A percentile compares a stretch with the other conserved stretches of the same genome.
Conservation (phyloP, 2,113 vertebrate genomes). For the Larimichthys crocea region DNA sequence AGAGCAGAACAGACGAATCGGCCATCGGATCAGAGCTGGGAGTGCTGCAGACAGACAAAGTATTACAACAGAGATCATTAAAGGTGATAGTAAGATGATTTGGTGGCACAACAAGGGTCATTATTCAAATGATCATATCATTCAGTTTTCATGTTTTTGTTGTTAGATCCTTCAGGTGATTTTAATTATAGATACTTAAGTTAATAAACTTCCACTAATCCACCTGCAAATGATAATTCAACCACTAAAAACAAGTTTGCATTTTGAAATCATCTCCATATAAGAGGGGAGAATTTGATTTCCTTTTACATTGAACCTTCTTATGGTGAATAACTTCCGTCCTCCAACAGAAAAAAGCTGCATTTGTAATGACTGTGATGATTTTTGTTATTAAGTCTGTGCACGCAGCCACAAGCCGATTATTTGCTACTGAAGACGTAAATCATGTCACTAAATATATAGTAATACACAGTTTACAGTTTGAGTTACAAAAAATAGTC, state of each 20-base stretch:
- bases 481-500: background rate
- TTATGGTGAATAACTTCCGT: background rate
- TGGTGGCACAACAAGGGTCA: no score
- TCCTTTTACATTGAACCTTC: background rate
- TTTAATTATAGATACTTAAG: no score
- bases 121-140: no score
- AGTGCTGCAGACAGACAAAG: slow-evolving; percentile 61
- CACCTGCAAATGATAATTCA: background rate
- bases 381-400: background rate
- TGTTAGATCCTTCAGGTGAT: no score
- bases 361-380: no score
- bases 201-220: background rate
- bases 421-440: background rate
- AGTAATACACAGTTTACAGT: no score
- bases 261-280: background rate
- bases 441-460: background rate
- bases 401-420: background rate
- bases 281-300: background rate
- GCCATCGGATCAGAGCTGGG: slow-evolving; percentile 78
- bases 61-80: background rate
- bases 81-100: background rate
- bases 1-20: slow-evolving; percentile 75
- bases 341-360: background rate
- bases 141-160: no score
- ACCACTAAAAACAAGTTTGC: background rate